These are phyloP conservation scores for Chymomyza amoena DNA, from an alignment of 2,888 invertebrate genomes.

Conservation along the genomic window DNA sequence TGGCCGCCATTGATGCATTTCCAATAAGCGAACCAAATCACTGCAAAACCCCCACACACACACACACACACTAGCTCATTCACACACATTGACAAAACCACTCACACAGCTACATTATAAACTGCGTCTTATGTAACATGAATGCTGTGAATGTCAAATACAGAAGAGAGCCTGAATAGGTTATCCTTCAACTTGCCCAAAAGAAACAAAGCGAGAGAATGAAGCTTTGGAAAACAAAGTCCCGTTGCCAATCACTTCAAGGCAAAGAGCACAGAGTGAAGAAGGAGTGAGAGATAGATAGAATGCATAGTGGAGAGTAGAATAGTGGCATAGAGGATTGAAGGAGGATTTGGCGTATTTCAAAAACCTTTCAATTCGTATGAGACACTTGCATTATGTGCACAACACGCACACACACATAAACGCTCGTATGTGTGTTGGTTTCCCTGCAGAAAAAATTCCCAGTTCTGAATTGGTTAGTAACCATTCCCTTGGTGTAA, in stretches of 20 bases:
- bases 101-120: background rate
- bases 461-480: no score
- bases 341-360: background rate
- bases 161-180: background rate
- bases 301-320: background rate
- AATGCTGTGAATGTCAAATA: background rate
- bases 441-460: background rate
- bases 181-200: background rate
- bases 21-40: background rate
- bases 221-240: background rate
- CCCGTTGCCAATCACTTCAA: background rate
- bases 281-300: background rate
- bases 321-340: background rate
- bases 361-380: background rate
- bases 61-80: background rate
- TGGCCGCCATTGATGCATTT: background rate
- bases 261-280: background rate
- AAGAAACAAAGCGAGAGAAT: conserved; percentile 1
- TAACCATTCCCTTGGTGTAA: no score
- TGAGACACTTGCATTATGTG: background rate
- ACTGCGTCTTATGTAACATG: background rate
- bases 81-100: background rate
- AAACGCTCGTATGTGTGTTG: background rate
- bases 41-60: background rate
- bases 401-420: background rate